These are phyloP conservation scores for Sardinella longiceps DNA, from an alignment of 2,797 vertebrate species.

Conservation along the genomic window DNA sequence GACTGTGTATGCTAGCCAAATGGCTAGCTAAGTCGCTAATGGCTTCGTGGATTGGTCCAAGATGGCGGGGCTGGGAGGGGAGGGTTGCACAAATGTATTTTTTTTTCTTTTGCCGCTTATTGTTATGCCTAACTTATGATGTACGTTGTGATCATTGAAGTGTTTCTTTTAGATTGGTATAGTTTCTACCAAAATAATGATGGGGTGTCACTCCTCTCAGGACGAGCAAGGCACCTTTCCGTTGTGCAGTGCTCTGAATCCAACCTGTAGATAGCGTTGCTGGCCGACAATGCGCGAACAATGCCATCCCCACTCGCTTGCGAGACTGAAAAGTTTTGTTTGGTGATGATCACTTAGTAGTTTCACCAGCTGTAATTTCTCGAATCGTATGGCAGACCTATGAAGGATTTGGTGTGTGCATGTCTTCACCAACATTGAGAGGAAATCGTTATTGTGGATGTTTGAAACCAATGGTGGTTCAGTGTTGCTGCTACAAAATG, in stretches of 20 bases:
- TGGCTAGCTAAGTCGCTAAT: conserved; percentile 74
- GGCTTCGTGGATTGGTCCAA: conserved; percentile 84
- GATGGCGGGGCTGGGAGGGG: conserved; percentile 87
- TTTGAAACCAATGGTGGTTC: background rate
- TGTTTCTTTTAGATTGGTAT: background rate
- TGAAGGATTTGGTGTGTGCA: background rate
- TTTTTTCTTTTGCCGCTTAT: background rate
- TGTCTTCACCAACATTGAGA: background rate
- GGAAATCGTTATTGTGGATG: background rate
- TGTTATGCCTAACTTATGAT: background rate
- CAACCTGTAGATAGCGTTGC: conserved; percentile 27
- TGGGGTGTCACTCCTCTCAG: conserved; percentile 22
- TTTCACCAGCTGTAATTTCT: background rate
- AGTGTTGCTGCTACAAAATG: background rate
- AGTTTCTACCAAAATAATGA: background rate
- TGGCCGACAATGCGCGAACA: conserved; percentile 24
- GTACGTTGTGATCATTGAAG: background rate
- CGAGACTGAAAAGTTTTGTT: background rate
- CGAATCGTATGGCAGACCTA: background rate
- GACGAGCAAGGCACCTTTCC: background rate
- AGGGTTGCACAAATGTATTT: conserved; percentile 43
- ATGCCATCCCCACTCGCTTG: background rate
- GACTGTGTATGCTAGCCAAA: conserved; percentile 41
- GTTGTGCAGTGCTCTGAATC: conserved; percentile 5
- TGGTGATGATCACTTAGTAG: background rate